phyloP scores from a whole-genome alignment of 2,888 invertebrate species.

The Aphidoletes aphidimyza region DNA sequence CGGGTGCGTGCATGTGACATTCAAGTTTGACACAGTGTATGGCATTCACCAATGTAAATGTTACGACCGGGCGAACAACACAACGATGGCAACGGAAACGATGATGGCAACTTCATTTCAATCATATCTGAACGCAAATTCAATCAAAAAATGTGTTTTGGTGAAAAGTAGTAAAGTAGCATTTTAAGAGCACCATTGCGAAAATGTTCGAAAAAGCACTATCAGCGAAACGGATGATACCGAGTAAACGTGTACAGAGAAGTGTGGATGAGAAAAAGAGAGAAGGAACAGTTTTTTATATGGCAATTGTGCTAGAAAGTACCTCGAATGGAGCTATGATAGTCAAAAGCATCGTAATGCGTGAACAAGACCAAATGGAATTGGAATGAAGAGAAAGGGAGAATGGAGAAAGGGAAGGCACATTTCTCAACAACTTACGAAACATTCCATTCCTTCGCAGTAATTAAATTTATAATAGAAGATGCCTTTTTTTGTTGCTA shows the following conservation, averaged over 20 bases:
- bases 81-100: no score
- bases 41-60: conserved; percentile 1
- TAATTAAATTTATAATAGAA: conserved; percentile 54
- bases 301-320: conserved; percentile 30
- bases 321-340: neutral
- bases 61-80: neutral
- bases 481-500: conserved; percentile 32
- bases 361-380: neutral
- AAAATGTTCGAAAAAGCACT: conserved; percentile 47
- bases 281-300: neutral
- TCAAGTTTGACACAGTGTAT: neutral
- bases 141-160: conserved; percentile 45
- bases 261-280: no score
- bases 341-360: neutral
- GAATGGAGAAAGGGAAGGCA: neutral
- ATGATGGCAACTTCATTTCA: conserved; percentile 43
- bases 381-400: neutral
- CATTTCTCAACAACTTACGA: neutral
- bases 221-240: conserved; percentile 18
- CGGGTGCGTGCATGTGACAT: neutral
- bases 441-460: conserved; percentile 29
- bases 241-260: neutral
- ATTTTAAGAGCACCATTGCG: conserved; percentile 28
- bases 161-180: conserved; percentile 20
- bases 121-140: conserved; percentile 49